Evolutionary conservation across 2,888 invertebrate genomes (phyloP).

Genomic region (Caenorhabditis parvicauda): DNA sequence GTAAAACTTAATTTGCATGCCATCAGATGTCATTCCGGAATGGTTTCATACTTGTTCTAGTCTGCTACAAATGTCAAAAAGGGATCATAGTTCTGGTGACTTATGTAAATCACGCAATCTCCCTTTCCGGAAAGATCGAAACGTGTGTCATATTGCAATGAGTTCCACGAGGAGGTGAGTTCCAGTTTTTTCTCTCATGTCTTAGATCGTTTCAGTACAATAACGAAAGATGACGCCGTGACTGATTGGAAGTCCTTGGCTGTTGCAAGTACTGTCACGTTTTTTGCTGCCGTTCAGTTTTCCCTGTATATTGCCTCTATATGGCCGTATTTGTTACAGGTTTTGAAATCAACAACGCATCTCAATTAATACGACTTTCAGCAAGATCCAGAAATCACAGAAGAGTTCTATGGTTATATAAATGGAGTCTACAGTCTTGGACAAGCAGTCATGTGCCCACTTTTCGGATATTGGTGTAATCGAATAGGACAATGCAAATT

Average conservation of each 20-base stretch:
- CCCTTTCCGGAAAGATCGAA: too few relatives aligned
- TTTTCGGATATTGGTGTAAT: constrained; percentile 37
- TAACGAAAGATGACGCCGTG: constrained; percentile 1
- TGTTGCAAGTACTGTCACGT: constrained; percentile 14
- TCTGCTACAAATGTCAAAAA: too few relatives aligned
- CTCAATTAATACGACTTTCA: constrained; percentile 9
- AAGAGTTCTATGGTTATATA: constrained; percentile 43
- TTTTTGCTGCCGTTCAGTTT: constrained; percentile 21
- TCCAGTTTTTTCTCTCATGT: too few relatives aligned
- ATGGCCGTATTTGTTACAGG: constrained; percentile 37
- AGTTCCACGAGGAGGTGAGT: too few relatives aligned
- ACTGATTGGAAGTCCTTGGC: constrained; percentile 24
- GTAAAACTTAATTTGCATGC: too few relatives aligned
- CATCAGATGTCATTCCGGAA: too few relatives aligned
- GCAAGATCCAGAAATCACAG: constrained; percentile 14
- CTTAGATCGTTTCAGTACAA: background rate
- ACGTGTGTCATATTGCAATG: too few relatives aligned
- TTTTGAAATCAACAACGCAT: background rate
- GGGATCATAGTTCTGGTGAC: too few relatives aligned
- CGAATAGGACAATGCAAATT: constrained; percentile 33
- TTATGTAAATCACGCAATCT: too few relatives aligned
- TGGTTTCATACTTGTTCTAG: too few relatives aligned
- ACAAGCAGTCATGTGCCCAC: constrained; percentile 34
- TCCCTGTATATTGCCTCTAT: constrained; percentile 25
- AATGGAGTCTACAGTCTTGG: constrained; percentile 39